Percentiles rank a stretch among this genome's conserved stretches.
Conservation (phyloP, 2,113 vertebrate species). For the Syrmaticus mikado region DNA sequence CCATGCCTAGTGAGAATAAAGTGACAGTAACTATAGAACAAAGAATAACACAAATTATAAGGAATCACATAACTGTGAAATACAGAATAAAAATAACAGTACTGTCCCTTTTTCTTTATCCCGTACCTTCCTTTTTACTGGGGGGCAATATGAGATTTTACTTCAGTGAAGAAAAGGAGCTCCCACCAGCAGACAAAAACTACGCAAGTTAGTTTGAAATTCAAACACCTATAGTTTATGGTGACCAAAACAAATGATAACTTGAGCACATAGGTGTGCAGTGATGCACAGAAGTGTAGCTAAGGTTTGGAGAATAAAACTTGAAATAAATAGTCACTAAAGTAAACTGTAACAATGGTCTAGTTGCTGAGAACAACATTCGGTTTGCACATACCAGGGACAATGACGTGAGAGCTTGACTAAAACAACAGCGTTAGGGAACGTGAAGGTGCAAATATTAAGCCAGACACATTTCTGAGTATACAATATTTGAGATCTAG, state of each 20-base stretch:
- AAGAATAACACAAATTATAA: rapidly evolving
- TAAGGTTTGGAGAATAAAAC: neutral
- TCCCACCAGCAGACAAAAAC: neutral
- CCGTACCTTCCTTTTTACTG: neutral
- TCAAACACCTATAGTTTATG: neutral
- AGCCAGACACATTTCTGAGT: neutral
- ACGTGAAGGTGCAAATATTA: neutral
- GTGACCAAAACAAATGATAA: neutral
- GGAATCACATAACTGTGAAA: neutral
- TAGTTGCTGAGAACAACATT: neutral
- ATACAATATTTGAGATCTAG: neutral
- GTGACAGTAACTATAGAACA: neutral
- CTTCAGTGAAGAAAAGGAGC: neutral
- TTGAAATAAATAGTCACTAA: neutral
- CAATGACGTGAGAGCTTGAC: neutral
- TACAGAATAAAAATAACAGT: neutral
- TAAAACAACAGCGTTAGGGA: neutral
- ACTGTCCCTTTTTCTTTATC: neutral
- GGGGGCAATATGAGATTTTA: rapidly evolving
- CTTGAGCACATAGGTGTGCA: neutral
- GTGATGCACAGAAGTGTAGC: neutral
- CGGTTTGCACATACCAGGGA: neutral
- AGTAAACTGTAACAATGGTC: neutral
- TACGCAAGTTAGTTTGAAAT: neutral
- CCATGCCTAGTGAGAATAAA: conserved; percentile 79